Base-by-base conservation (phyloP, 2,888 invertebrate genomes). In the Spilarctia lutea region DNA sequence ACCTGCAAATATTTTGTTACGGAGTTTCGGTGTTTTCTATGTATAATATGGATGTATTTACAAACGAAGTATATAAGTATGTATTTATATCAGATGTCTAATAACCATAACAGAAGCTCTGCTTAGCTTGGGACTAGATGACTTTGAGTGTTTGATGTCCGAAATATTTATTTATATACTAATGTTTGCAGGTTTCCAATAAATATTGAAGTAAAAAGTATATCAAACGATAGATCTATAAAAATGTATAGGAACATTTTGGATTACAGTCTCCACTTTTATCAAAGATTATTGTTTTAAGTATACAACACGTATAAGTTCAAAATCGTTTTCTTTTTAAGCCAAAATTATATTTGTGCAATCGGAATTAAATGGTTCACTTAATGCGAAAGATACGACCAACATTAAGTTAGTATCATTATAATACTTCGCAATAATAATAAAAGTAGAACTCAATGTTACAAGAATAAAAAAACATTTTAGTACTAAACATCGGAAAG, bases 401-500 rank as follows among this genome's bases (percentile, higher is more conserved):
- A 60, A 27, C 52, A 60, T 60, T 16, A 30, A 18, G 30, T 16
- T 18, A 74, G 65, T 60, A 71, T n/a, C 63, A 75, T 70, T 68
- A 72, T 73, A 79, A 75, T 76, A 78, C 72, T 70, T 80, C 79
- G 81, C 79, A 75, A 85, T 83, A 81, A 85, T 85, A 83, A 83
- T 81, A 85, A 87, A 88, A 85, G 83, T 75, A 71, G 68, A 69
- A 71, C 75, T 72, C 74, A 66, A 80, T 65, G 68, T 65, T 75
- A 79, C 74, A 80, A 74, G 77, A 90, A 90, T 88, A 89, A 91
- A 91, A 60, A 92, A 88, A 91, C 88, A 91, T 92, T 91, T 88
- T 86, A 86, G 84, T 89, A 88, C 89, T 91, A 91, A 92, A 91
- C 91, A 92, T 93, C 84, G 88, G 86, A 86, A 92, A 91, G 87